Evolutionary conservation across 2,797 vertebrate species (phyloP).

Genomic region (Anguilla obscura): DNA sequence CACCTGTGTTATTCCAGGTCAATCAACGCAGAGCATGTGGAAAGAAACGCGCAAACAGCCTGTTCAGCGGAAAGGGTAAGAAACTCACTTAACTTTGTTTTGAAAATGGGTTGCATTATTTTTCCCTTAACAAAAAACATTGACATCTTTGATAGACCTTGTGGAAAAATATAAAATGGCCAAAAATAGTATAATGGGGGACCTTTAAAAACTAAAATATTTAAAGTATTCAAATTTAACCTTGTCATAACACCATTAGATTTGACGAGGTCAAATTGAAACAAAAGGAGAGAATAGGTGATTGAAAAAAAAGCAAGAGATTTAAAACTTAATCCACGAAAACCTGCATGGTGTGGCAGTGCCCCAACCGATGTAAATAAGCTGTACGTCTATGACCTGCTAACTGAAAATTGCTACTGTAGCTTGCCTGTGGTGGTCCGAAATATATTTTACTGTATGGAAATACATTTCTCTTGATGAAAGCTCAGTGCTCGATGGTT

Average conservation of each 20-base stretch:
- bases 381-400: background rate
- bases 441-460: background rate
- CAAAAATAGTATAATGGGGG: too few species aligned
- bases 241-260: background rate
- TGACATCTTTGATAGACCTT: too few species aligned
- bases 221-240: too few species aligned
- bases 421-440: background rate
- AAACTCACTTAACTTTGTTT: too few species aligned
- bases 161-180: too few species aligned
- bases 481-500: slow-evolving; percentile 21
- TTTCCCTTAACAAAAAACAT: too few species aligned
- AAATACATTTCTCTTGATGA: slow-evolving; percentile 1
- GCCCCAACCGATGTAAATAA: background rate
- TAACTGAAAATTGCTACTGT: background rate
- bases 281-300: background rate
- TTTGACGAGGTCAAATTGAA: background rate
- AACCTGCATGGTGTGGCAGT: background rate
- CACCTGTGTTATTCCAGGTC: too few species aligned
- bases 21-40: too few species aligned
- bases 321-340: background rate
- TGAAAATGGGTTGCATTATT: too few species aligned
- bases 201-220: too few species aligned
- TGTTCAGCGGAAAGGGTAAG: too few species aligned
- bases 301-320: background rate
- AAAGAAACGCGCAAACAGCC: too few species aligned